Evolutionary conservation across 1,140 invertebrate species (phyloP).

Genomic region (Tachypleus tridentatus): DNA sequence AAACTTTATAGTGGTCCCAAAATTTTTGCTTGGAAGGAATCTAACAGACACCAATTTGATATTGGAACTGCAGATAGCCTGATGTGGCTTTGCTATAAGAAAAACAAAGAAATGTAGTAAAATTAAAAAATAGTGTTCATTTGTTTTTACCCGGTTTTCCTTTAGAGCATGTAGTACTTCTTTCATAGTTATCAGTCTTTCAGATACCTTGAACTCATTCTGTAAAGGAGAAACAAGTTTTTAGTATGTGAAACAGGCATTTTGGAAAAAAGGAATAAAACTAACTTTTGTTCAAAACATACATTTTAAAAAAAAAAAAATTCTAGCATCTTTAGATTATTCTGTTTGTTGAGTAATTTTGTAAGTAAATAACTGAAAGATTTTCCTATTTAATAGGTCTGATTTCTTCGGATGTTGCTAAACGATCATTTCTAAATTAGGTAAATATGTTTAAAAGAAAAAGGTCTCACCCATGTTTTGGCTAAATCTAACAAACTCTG

Average conservation of each 20-base stretch:
- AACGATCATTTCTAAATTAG: neutral
- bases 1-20: constrained; percentile 2
- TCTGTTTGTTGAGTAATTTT: neutral
- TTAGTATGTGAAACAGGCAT: constrained; percentile 1
- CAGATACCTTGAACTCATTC: constrained; percentile 69
- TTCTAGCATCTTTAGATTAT: neutral
- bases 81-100: neutral
- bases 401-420: neutral
- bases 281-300: constrained; percentile 21
- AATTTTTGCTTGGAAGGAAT: constrained; percentile 2
- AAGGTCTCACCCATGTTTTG: constrained; percentile 51
- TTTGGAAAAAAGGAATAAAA: constrained; percentile 28
- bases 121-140: neutral
- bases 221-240: constrained; percentile 24
- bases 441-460: neutral
- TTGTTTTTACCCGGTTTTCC: constrained; percentile 63
- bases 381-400: neutral
- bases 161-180: constrained; percentile 58
- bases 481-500: constrained; percentile 71
- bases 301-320: neutral
- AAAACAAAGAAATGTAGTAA: neutral
- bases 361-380: neutral
- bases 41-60: neutral
- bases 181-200: constrained; percentile 74
- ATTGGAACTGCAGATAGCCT: neutral